Evolutionary conservation across 2,797 vertebrate species (phyloP).

Genomic region (Betta splendens): DNA sequence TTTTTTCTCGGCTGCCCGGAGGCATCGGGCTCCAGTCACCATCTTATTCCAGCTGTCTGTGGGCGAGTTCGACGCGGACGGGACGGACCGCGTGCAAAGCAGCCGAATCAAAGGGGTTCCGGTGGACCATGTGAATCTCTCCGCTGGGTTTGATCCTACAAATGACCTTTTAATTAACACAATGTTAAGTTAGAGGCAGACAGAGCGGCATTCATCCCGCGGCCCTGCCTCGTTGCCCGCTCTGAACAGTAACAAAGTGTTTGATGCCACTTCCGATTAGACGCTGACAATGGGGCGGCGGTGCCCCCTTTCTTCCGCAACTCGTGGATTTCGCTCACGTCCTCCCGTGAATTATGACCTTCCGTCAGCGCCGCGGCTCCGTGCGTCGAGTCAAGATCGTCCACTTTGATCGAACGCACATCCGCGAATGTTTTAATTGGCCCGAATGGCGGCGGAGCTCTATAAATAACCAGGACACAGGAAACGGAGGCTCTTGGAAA

Average conservation of each 20-base stretch:
- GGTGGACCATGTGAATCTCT: constrained; percentile 79
- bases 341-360: constrained; percentile 76
- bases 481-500: constrained; percentile 56
- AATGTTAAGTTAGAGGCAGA: constrained; percentile 85
- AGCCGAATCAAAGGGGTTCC: constrained; percentile 70
- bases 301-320: constrained; percentile 78
- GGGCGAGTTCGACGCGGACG: constrained; percentile 37
- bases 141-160: constrained; percentile 81
- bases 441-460: constrained; percentile 28
- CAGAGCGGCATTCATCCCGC: constrained; percentile 81
- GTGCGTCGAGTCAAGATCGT: constrained; percentile 57
- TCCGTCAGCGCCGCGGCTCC: constrained; percentile 59
- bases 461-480: constrained; percentile 68
- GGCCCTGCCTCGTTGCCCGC: constrained; percentile 74
- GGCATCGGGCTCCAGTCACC: constrained; percentile 53
- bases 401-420: constrained; percentile 76
- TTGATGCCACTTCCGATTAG: constrained; percentile 85
- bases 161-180: constrained; percentile 87
- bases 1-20: constrained; percentile 37
- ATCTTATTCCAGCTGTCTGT: constrained; percentile 54
- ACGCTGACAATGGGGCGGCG: constrained; percentile 77
- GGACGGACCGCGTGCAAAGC: constrained; percentile 54
- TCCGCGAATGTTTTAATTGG: constrained; percentile 69
- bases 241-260: constrained; percentile 82
- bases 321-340: constrained; percentile 83